Evolutionary conservation across 2,888 invertebrate genomes (phyloP).

Genomic region (Ophion ventricosus): DNA sequence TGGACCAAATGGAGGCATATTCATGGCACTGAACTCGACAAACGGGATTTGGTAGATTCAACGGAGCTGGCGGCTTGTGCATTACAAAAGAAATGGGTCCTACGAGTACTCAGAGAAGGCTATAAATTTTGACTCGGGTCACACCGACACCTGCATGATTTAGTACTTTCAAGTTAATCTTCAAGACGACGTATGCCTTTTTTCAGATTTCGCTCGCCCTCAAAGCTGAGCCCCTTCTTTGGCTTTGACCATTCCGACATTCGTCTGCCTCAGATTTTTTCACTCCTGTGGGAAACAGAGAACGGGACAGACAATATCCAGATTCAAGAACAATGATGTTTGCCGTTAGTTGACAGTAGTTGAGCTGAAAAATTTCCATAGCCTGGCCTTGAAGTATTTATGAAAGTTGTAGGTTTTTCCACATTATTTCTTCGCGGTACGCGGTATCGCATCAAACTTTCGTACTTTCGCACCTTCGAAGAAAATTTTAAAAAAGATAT

Average conservation of each 20-base stretch:
- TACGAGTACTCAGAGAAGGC: too few species aligned
- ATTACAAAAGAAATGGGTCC: too few species aligned
- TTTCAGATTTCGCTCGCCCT: not conserved
- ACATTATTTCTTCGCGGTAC: slow-evolving; percentile 52
- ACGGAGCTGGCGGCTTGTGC: too few species aligned
- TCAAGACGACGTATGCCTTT: too few species aligned
- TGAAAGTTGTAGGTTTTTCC: slow-evolving; percentile 71
- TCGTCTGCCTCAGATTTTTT: slow-evolving; percentile 20
- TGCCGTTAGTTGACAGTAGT: slow-evolving; percentile 73
- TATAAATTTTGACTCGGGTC: too few species aligned
- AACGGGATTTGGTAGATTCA: too few species aligned
- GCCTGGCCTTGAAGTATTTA: slow-evolving; percentile 80
- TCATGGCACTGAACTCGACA: too few species aligned
- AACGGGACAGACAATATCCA: not conserved
- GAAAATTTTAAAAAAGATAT: not conserved
- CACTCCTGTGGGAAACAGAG: not conserved
- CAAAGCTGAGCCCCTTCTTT: slow-evolving; percentile 2
- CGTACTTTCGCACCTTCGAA: slow-evolving; percentile 7
- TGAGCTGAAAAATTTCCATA: slow-evolving; percentile 76
- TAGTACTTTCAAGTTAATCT: too few species aligned
- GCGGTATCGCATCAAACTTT: slow-evolving; percentile 12
- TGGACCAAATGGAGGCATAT: too few species aligned
- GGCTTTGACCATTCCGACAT: slow-evolving; percentile 12
- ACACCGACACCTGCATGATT: too few species aligned
- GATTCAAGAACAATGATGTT: not conserved